phyloP scores from a whole-genome alignment of 2,113 vertebrate species.

The Phyllopteryx taeniolatus region DNA sequence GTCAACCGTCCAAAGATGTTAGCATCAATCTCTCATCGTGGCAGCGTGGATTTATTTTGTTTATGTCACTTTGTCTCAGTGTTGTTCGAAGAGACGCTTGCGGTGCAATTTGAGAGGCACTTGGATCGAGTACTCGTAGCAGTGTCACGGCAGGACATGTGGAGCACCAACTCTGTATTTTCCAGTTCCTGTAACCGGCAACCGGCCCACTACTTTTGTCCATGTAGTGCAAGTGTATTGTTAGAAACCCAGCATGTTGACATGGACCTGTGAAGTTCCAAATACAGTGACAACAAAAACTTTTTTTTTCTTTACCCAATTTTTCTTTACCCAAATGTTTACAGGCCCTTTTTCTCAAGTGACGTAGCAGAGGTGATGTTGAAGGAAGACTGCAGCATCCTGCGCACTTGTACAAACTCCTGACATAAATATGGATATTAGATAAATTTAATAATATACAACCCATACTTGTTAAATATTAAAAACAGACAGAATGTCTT shows the following conservation, averaged over 20 bases:
- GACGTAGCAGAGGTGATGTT: too few species aligned
- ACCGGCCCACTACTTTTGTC: too few species aligned
- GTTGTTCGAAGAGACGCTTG: not conserved
- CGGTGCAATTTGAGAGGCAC: not conserved
- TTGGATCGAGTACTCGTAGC: not conserved
- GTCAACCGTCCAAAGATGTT: conserved; percentile 21
- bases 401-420: too few species aligned
- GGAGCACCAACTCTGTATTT: not conserved
- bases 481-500: not conserved
- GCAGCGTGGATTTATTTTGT: conserved; percentile 5
- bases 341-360: too few species aligned
- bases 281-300: too few species aligned
- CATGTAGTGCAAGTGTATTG: too few species aligned
- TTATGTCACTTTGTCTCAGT: not conserved
- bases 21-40: conserved; percentile 12
- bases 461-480: not conserved
- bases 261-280: too few species aligned
- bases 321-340: too few species aligned
- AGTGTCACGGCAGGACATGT: not conserved
- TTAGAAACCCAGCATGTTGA: too few species aligned
- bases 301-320: too few species aligned
- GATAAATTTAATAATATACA: not conserved
- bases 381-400: not conserved
- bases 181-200: not conserved
- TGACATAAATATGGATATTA: too few species aligned